Base-by-base conservation (phyloP, 2,113 vertebrate species). In the Colaptes auratus region DNA sequence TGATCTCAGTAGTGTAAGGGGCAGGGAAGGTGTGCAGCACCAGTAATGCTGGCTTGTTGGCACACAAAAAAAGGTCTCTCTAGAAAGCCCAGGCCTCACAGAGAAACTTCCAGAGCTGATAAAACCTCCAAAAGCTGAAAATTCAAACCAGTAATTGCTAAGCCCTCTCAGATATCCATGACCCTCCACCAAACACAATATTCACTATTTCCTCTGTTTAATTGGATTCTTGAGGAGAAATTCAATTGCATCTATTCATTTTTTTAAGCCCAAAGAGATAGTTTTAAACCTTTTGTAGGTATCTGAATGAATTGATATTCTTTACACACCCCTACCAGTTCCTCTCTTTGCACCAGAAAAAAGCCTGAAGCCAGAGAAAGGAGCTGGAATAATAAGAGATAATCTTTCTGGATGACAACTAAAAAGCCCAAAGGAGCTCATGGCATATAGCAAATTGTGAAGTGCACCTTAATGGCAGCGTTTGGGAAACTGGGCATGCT, bases 1-100 rank as follows among this genome's bases (percentile, higher is more conserved):
- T 0, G 0, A 9, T 63, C 52, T 24, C 8, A 6, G 19, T 13
- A 11, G 10, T 27, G 9, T 15, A 17, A 84, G 61, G 56, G 52
- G 17, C 24, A 59, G 56, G 18, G 19, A 11, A 36, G 36, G n/a
- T 3, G 42, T 55, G 65, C 30, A 27, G 58, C 65, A 67, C 30
- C 17, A 36, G 27, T 35, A 23, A 63, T 15, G 24, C 14, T 27
- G 33, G 74, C 71, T 52, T 77, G 10, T 58, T 64, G 61, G 33
- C 20, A 19, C 28, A n/a, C 20, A 81, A 13, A 52, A 24, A 24
- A 63, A 84, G 74, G 23, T 42, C 13, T 72, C 33, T 52, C 46
- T 81, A 69, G 74, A 42, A 87, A 64, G 21, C 31, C 42, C 65
- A 63, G 15, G 8, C 39, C 60, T 55, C 6, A 1, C 20, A 39